Percentiles rank a stretch among this genome's conserved stretches.
These are phyloP conservation scores for Chironomus riparius DNA, from an alignment of 2,888 invertebrate species.

Conservation along the genomic window DNA sequence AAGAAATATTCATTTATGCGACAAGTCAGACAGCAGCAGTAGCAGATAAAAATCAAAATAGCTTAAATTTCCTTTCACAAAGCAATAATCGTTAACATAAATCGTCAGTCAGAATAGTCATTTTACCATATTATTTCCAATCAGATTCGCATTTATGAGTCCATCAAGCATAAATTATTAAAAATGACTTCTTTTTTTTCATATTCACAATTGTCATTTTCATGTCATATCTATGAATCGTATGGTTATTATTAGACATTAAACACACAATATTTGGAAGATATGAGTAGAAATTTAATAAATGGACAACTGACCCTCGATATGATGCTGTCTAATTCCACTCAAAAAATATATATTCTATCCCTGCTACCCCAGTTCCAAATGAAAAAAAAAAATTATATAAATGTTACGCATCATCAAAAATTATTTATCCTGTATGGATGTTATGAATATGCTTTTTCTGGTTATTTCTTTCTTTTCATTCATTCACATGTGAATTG, in stretches of 20 bases:
- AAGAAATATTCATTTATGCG: too few species aligned
- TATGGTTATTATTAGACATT: background rate
- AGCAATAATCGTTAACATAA: constrained; percentile 21
- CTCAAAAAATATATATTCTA: background rate
- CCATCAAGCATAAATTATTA: constrained; percentile 24
- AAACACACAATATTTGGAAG: background rate
- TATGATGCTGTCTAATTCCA: constrained; percentile 1
- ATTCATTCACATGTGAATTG: background rate
- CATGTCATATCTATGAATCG: background rate
- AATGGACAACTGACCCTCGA: background rate
- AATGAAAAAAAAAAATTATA: background rate
- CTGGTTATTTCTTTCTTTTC: background rate
- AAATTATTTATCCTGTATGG: constrained; percentile 24
- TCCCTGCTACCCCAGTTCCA: background rate
- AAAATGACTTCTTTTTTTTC: background rate
- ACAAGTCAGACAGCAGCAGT: too few species aligned
- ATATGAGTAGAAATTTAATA: constrained; percentile 15
- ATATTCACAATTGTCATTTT: constrained; percentile 4
- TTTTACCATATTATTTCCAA: background rate
- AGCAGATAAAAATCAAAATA: too few species aligned
- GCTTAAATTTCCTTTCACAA: too few species aligned
- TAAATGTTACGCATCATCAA: constrained; percentile 27
- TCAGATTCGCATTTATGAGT: constrained; percentile 22
- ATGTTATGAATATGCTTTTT: constrained; percentile 18
- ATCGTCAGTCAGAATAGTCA: background rate